Base-by-base conservation (phyloP, 2,888 invertebrate genomes). In the Caenorhabditis angaria region DNA sequence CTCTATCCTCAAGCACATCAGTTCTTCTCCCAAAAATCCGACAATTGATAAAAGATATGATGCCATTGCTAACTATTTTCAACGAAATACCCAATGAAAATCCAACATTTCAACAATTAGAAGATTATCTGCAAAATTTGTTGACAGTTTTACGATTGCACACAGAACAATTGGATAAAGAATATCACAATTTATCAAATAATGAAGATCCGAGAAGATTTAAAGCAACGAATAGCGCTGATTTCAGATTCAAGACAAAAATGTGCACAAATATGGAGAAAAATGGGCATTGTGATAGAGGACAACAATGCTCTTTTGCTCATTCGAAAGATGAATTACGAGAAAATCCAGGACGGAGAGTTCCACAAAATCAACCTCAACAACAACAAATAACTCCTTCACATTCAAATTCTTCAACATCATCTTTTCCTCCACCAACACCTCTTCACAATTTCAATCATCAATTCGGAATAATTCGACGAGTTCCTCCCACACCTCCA, bases 241-340 rank as follows among this genome's bases (percentile, higher is more conserved):
- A 22, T 51, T 51, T 25, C 6, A n/a, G 62, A 48, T 82, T 77
- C 67, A 82, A 82, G 63, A 82, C 82, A 29, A 77, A 77, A 57
- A 65, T 77, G 63, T 82, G 82, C 70, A 50, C 71, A 76, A 61
- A 51, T 24, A 61, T 61, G 1, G 50, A 50, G 27, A 29, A 22
- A n/a, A 53, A 29, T 20, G 28, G 51, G 12, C 50, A 25, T 18
- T 61, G 61, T 20, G 50, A 50, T 2, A 28, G 24, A 20, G 61
- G 61, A 22, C 12, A 12, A 12, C 20, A 32, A 12, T 61, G 61
- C 22, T 29, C 51, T 5, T 61, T 29, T 41, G 61, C 61, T 14
- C 61, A 61, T 41, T 51, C 61, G 25, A 20, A 8, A 1, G 61
- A 28, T 61, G 51, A 61, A 41, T n/a, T 41, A 3, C 22, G 47